Percentiles rank a stretch among this genome's conserved stretches.
Evolutionary conservation across 2,797 vertebrate genomes (phyloP).

Genomic region (Trichosurus vulpecula): DNA sequence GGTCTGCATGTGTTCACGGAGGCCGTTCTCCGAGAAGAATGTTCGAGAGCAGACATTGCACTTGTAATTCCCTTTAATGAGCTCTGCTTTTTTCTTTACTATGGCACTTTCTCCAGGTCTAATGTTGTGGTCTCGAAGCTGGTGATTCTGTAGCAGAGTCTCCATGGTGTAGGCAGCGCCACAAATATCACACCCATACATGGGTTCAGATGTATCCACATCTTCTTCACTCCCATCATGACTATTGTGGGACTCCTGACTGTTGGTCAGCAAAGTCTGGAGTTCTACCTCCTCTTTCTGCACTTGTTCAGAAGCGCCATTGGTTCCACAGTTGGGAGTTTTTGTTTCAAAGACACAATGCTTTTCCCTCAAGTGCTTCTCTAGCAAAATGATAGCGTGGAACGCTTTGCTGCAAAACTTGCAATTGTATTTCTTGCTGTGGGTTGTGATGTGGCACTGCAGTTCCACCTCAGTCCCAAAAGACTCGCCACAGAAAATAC

Average conservation of each 20-base stretch:
- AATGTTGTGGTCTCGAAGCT: conserved; percentile 98
- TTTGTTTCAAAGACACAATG: conserved; percentile 98
- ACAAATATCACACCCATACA: conserved; percentile 98
- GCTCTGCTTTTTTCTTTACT: conserved; percentile 96
- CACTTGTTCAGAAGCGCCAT: conserved; percentile 92
- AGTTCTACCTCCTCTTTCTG: conserved; percentile 96
- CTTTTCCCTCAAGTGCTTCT: conserved; percentile 97
- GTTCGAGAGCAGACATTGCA: conserved; percentile 99
- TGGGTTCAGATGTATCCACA: conserved; percentile 94
- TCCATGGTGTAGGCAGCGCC: conserved; percentile 99
- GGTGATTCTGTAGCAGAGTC: conserved; percentile 97
- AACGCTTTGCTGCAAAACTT: conserved; percentile 99
- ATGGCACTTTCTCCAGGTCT: conserved; percentile 97
- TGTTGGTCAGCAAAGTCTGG: conserved; percentile 93
- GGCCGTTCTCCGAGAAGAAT: conserved; percentile 98
- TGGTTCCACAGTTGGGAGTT: conserved; percentile 93
- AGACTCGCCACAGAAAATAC: conserved; percentile 98
- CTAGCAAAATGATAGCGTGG: conserved; percentile 95
- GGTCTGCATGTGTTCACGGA: conserved; percentile 99
- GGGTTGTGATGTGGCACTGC: conserved; percentile 98
- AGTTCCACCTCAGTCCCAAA: conserved; percentile 98
- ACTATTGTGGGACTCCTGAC: conserved; percentile 95
- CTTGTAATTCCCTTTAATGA: conserved; percentile 99
- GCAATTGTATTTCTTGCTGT: conserved; percentile 99
- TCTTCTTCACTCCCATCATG: conserved; percentile 97